A percentile compares a stretch with the other conserved stretches of the same genome.
Conservation (phyloP, 2,797 vertebrate genomes). For the Clarias pachynema region DNA sequence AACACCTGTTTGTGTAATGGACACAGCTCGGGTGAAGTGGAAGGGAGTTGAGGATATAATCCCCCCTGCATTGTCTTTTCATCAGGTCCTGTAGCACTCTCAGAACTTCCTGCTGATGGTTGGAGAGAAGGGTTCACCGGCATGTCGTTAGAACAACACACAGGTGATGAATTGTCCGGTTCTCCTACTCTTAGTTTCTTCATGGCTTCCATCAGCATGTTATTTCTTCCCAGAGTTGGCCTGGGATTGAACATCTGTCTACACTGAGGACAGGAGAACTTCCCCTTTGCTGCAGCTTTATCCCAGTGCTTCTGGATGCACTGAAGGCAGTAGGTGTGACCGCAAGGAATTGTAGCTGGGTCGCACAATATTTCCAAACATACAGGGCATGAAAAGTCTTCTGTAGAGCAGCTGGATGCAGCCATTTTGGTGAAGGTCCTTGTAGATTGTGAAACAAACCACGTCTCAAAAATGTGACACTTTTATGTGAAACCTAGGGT, state of each 20-base stretch:
- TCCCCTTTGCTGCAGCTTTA: constrained; percentile 54
- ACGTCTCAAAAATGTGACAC: constrained; percentile 42
- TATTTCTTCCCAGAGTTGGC: constrained; percentile 74
- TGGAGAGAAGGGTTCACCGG: neutral
- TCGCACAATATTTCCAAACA: constrained; percentile 77
- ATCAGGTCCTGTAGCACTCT: constrained; percentile 40
- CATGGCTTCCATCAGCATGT: constrained; percentile 73
- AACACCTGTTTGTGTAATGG: constrained; percentile 67
- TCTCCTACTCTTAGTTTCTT: constrained; percentile 70
- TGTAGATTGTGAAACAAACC: constrained; percentile 27
- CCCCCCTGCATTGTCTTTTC: constrained; percentile 43
- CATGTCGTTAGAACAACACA: constrained; percentile 34
- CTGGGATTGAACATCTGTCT: constrained; percentile 74
- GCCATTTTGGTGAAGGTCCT: constrained; percentile 33
- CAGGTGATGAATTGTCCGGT: constrained; percentile 45
- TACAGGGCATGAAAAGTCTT: constrained; percentile 76
- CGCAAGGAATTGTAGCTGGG: constrained; percentile 78
- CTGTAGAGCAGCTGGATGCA: constrained; percentile 66
- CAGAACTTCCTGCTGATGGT: constrained; percentile 58
- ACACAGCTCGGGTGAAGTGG: constrained; percentile 59
- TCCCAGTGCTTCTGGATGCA: constrained; percentile 81
- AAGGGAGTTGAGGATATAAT: constrained; percentile 71
- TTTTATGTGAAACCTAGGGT: constrained; percentile 54
- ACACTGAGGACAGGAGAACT: constrained; percentile 77
- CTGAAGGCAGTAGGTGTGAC: constrained; percentile 78